Evolutionary conservation across 1,140 invertebrate species (phyloP).

Genomic region (Lineus longissimus): DNA sequence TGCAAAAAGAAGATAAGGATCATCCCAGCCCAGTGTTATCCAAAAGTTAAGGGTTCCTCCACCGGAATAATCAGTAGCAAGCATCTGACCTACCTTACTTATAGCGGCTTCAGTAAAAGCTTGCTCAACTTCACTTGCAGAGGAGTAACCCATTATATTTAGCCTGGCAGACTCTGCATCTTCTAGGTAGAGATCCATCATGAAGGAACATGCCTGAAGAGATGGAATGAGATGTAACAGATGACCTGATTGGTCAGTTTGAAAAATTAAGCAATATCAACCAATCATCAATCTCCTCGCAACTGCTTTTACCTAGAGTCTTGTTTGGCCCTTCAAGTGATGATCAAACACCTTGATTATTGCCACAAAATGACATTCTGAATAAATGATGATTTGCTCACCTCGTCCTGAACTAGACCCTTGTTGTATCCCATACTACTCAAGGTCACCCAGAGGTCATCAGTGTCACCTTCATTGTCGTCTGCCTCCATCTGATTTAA

Average conservation of each 20-base stretch:
- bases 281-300: background rate
- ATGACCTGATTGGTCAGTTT: background rate
- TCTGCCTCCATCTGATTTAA: conserved; percentile 55
- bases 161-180: conserved; percentile 33
- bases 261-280: background rate
- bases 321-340: too few relatives aligned
- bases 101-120: conserved; percentile 32
- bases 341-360: background rate
- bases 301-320: background rate
- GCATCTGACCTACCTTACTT: conserved; percentile 27
- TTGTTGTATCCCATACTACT: conserved; percentile 53
- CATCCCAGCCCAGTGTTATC: too few relatives aligned
- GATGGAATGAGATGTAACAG: background rate
- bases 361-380: background rate
- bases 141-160: conserved; percentile 30
- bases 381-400: conserved; percentile 12
- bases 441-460: conserved; percentile 54
- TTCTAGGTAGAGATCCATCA: conserved; percentile 40
- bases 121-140: conserved; percentile 23
- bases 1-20: too few relatives aligned
- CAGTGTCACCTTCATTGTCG: conserved; percentile 51
- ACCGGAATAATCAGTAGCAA: too few relatives aligned
- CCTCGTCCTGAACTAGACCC: conserved; percentile 47
- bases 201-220: conserved; percentile 43
- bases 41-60: too few relatives aligned